Evolutionary conservation across 2,888 invertebrate species (phyloP).

Genomic region (Dyspetes luteomarginatus): DNA sequence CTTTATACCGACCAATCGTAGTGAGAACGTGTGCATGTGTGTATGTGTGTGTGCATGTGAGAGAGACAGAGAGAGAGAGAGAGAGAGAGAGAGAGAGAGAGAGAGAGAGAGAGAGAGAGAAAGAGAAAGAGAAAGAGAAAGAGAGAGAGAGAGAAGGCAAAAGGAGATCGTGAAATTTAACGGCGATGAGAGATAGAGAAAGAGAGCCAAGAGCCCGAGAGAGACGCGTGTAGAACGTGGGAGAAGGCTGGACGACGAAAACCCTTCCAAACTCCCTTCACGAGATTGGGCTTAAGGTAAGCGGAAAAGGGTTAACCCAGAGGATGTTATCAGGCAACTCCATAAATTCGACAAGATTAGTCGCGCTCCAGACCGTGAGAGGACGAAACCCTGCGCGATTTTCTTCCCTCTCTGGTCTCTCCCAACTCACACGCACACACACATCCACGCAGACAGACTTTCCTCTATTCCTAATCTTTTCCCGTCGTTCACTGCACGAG

Average conservation of each 20-base stretch:
- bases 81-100: slow-evolving; percentile 68
- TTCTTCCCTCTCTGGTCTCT: slow-evolving; percentile 48
- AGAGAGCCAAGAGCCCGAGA: slow-evolving; percentile 35
- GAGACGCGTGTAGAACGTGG: slow-evolving; percentile 53
- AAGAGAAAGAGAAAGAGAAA: slow-evolving; percentile 16
- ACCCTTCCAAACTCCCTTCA: slow-evolving; percentile 22
- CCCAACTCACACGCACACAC: slow-evolving; percentile 5
- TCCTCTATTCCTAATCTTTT: slow-evolving; percentile 41
- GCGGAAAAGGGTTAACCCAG: slow-evolving; percentile 74
- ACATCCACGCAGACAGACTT: not conserved
- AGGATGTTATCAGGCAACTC: slow-evolving; percentile 77
- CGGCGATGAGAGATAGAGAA: slow-evolving; percentile 50
- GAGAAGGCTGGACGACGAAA: slow-evolving; percentile 43
- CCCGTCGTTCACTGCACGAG: slow-evolving; percentile 16
- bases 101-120: slow-evolving; percentile 54
- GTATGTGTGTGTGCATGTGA: too few relatives aligned
- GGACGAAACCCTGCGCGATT: slow-evolving; percentile 55
- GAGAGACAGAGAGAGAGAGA: slow-evolving; percentile 19
- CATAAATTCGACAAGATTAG: slow-evolving; percentile 79
- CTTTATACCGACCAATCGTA: slow-evolving; percentile 68
- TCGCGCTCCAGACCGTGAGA: slow-evolving; percentile 66
- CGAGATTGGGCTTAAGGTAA: slow-evolving; percentile 76
- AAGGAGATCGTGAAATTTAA: slow-evolving; percentile 64
- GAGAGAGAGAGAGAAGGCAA: slow-evolving; percentile 22
- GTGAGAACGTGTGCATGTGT: too few relatives aligned